Conservation (phyloP, 2,113 vertebrate species). For the Petrocephalus microphthalmus region DNA sequence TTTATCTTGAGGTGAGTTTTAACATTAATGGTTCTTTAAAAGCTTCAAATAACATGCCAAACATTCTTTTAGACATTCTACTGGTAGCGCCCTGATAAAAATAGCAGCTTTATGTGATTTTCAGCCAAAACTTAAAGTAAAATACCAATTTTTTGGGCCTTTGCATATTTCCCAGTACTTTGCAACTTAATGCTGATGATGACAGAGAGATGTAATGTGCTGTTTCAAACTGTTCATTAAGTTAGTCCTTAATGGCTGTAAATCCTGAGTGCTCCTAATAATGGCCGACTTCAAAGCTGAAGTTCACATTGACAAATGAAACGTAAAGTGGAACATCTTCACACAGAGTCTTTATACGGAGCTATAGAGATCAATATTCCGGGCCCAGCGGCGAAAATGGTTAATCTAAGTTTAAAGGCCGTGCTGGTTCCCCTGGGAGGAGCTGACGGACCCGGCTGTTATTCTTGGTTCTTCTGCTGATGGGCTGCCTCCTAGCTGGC, state of each 20-base stretch:
- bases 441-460: not conserved
- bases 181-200: not conserved
- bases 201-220: not conserved
- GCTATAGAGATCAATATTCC: constrained; percentile 5
- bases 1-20: not conserved
- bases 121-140: not conserved
- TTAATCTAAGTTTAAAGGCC: not conserved
- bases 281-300: not conserved
- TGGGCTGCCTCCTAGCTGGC: not conserved
- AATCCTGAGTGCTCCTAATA: not conserved
- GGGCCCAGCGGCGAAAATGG: not conserved
- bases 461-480: no score
- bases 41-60: not conserved
- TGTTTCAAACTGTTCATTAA: not conserved
- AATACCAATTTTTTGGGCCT: not conserved
- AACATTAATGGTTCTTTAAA: not conserved
- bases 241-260: not conserved
- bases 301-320: constrained; percentile 14
- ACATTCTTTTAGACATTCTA: not conserved
- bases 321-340: not conserved
- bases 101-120: not conserved
- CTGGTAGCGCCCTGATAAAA: not conserved
- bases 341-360: constrained; percentile 3
- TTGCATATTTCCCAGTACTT: not conserved
- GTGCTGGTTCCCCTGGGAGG: not conserved